Base-by-base conservation (phyloP, 2,888 invertebrate species). In the Lypha dubia region DNA sequence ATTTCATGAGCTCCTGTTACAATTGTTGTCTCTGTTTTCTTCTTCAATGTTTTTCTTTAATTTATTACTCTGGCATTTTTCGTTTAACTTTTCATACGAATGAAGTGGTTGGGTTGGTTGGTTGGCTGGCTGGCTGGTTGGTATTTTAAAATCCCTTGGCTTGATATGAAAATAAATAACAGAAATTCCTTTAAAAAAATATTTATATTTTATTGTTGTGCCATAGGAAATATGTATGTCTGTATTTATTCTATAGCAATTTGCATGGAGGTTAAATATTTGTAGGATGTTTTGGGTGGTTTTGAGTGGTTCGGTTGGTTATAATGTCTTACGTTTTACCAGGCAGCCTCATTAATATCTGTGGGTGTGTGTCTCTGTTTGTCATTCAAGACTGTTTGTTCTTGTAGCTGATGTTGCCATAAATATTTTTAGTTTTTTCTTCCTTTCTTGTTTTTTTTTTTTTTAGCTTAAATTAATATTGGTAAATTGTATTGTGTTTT, bases 41-140 rank as follows among this genome's bases (percentile, higher is more conserved):
- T 56, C 28, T 70, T 41, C 24, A 53, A 70, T 70, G 51, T 62
- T 70, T 56, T 71, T 71, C 20, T 62, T 63, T 32, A 53, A 79
- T 62, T 62, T 71, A 56, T 56, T 35, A 60, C 60, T 58, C 17
- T 46, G 20, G 9, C 13, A 24, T 7, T 41, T 70, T 53, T 24
- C 4, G 1, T 17, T 20, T 51, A 17, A 22, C 1, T 56, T 56
- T 17, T 35, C 60, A 15, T 22, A 35, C 20, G 9, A 13, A 67
- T 35, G n/a, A 44, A 65, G 24, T 41, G 63, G 22, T 22, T 38
- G 38, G 35, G n/a, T n/a, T n/a, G n/a, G n/a, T n/a, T n/a, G n/a
- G n/a, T n/a, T 41, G 63, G 22, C 17, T 38, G 38, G 35, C 3
- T 35, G 35, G 9, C 11, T 38, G 38, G 13, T 22, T 41, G 63